These are phyloP conservation scores for Acrossocheilus fasciatus DNA, from an alignment of 2,797 vertebrate genomes.

Conservation along the genomic window DNA sequence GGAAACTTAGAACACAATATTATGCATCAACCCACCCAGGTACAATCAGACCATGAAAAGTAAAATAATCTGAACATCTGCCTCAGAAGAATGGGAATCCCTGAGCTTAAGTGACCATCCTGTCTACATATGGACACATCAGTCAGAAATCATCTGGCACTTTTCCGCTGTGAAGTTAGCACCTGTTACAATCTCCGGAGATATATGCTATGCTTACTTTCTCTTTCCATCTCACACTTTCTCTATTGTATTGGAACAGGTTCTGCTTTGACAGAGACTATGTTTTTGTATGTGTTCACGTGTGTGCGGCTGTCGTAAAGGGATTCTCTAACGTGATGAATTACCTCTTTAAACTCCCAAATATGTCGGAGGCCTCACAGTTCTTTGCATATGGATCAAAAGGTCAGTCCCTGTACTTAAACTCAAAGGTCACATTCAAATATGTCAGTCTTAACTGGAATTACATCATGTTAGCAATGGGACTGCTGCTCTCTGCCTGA, in stretches of 20 bases:
- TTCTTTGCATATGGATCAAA: constrained; percentile 41
- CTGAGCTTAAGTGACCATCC: constrained; percentile 28
- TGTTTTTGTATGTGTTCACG: constrained; percentile 23
- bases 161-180: constrained; percentile 30
- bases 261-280: not conserved
- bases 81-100: constrained; percentile 15
- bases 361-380: constrained; percentile 40
- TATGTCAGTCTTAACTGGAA: constrained; percentile 43
- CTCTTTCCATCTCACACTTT: not conserved
- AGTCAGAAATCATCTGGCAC: constrained; percentile 35
- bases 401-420: constrained; percentile 36
- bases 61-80: constrained; percentile 50
- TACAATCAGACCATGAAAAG: not conserved
- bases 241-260: not conserved
- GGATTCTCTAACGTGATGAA: constrained; percentile 19
- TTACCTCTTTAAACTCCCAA: constrained; percentile 32
- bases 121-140: constrained; percentile 1
- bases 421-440: constrained; percentile 44
- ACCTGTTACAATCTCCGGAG: constrained; percentile 49
- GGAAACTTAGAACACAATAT: not conserved
- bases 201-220: constrained; percentile 27
- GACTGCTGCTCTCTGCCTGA: not conserved
- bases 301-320: constrained; percentile 9
- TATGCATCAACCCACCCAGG: not conserved
- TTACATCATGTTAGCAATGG: constrained; percentile 46